A percentile compares a stretch with the other conserved stretches of the same genome.
Conservation (phyloP, 2,113 vertebrate species). For the Syngnathus floridae region DNA sequence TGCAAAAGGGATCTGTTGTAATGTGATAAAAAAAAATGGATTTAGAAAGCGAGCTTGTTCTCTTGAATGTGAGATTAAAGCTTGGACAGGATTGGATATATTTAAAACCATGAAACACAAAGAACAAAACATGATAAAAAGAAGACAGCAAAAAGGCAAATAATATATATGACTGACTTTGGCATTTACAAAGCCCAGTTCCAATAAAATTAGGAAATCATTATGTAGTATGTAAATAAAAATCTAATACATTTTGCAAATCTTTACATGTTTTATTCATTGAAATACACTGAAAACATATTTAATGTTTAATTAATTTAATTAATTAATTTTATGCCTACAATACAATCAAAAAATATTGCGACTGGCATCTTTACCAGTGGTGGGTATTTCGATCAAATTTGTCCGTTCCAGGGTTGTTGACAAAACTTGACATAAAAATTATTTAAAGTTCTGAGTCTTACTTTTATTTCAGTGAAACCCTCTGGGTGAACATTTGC, state of each 20-base stretch:
- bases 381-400: constrained; percentile 1
- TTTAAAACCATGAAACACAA: not conserved
- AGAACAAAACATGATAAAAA: not conserved
- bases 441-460: constrained; percentile 2
- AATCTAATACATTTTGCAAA: too few relatives aligned
- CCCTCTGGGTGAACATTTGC: constrained; percentile 16
- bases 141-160: not conserved
- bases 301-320: not conserved
- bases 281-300: too few relatives aligned
- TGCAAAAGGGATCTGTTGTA: not conserved
- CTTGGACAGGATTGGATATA: not conserved
- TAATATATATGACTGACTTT: not conserved
- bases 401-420: constrained; percentile 30
- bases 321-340: not conserved
- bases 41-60: not conserved
- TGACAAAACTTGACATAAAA: constrained; percentile 32
- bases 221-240: too few relatives aligned
- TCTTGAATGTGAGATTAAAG: not conserved
- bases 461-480: constrained; percentile 17
- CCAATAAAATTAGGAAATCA: too few relatives aligned
- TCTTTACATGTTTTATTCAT: too few relatives aligned
- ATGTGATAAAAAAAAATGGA: constrained; percentile 17
- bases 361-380: too few relatives aligned
- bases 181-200: not conserved
- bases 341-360: not conserved